Evolutionary conservation across 2,888 invertebrate genomes (phyloP), one percentile per base, ranked within the genome.

Genomic region (Anodontia alba): DNA sequence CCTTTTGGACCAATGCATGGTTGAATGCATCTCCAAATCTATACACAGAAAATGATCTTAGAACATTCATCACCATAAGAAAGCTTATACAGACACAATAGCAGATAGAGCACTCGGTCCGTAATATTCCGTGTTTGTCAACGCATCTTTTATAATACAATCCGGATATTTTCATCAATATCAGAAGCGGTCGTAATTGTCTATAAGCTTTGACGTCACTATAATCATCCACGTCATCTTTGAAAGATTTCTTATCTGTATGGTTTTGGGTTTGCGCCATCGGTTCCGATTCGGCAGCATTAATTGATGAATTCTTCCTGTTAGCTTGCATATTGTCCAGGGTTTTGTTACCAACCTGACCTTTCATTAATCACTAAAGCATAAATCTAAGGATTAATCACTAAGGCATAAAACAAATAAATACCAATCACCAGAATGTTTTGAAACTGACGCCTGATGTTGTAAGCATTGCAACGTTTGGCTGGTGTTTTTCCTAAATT

Each of bases 1-100:
- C 31, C 69, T 87, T 86, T 72, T 90, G 89, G 36, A 91, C 88
- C 23, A 91, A 77, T 7, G 81, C 74, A 54, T 85, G 82, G 62
- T 78, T 85, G 67, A 86, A 87, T 0, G 73, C 49, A 23, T 87
- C 87, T 26, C 73, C 79, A 10, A 78, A 42, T 33, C 78, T 73
- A 74, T 83, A 87, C 1, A 86, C 84, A 0, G 83, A 75, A n/a
- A 86, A 81, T 0, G 87, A 87, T 62, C 87, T 54, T 1, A 80
- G 42, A 0, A 84, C 77, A 38, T 86, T 87, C 12, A 75, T 15
- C 2, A 81, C 51, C 72, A 82, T 77, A 12, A 87, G 8, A 26
- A 75, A 74, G 29, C 72, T 74, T 0, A 87, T 75, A 0, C 80
- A 72, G 33, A 78, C 70, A 80, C 87, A 87, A 46, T 62, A 86